Evolutionary conservation across 2,113 vertebrate genomes (phyloP), one percentile per base, ranked within the genome.

Genomic region (Burhinus bistriatus): DNA sequence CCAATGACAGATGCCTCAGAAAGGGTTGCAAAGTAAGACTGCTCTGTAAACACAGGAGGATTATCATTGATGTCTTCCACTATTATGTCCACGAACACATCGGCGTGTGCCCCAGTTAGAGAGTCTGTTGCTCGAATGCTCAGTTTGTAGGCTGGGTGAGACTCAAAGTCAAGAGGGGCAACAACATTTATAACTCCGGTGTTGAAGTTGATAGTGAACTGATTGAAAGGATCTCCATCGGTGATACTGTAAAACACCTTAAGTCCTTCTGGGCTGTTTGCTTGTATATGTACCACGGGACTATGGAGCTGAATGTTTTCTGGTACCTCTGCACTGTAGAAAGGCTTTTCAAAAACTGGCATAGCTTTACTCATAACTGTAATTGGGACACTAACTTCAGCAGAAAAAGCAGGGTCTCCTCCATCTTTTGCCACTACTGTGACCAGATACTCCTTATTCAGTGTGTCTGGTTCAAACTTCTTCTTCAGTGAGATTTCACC

Each of bases 21-120:
- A 93, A 99, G 98, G 25, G 98, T 98, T 69, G 97, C 97, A 25
- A 97, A 57, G 55, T 99, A 99, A 42, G 96, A 86, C 71, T 97
- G 98, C 72, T 98, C 97, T 30, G 86, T 94, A 88, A 99, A 99
- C 70, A 98, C 77, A 2, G 99, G 99, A 77, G 98, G 83, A 47
- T 99, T 99, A 91, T 99, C 99, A 23, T 99, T 99, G 73, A 99
- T 95, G 91, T 99, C 99, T 93, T 99, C 99, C 72, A 99, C 97
- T 59, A 99, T 98, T 51, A 99, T 98, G 90, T 99, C 99, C 26
- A 99, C 99, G 97, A 99, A 99, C 8, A 99, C 99, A 34, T 99
- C 99, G 3, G 99, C 98, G 23, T 99, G 99, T 0, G 98, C 98
- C 17, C 99, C 99, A 2, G 99, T 99, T 84, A 99, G 82, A 8